Conservation (phyloP, 2,797 vertebrate species). For the Sebastes wilsoni region DNA sequence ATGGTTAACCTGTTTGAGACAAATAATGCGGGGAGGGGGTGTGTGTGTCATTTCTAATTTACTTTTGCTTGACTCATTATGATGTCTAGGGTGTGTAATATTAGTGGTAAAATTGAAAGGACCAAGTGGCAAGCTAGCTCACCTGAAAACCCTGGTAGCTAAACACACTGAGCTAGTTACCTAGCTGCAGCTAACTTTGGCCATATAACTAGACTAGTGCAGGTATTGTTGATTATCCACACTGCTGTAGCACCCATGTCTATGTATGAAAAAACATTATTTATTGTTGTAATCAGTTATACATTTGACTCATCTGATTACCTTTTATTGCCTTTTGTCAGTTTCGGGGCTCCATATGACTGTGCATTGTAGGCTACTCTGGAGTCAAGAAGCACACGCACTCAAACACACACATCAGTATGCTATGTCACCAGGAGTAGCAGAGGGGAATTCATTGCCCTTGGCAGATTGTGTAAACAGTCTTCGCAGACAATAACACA, state of each 20-base stretch:
- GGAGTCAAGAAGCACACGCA: not conserved
- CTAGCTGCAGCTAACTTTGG: not conserved
- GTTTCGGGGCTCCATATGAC: not conserved
- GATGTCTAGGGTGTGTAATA: not conserved
- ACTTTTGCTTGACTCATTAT: not conserved
- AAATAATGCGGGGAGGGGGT: too few relatives aligned
- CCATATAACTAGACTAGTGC: not conserved
- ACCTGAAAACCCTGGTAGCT: not conserved
- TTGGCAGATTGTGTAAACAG: conserved; percentile 57
- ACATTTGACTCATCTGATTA: not conserved
- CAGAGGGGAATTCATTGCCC: conserved; percentile 45
- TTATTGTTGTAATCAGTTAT: not conserved
- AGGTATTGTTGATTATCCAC: not conserved
- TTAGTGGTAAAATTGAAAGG: not conserved
- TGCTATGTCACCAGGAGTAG: conserved; percentile 18
- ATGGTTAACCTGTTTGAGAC: too few relatives aligned
- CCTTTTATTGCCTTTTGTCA: not conserved
- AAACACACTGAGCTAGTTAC: not conserved
- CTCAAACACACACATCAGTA: conserved; percentile 7
- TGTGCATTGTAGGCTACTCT: not conserved
- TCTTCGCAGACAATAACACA: conserved; percentile 53
- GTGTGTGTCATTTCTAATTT: not conserved
- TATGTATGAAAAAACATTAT: not conserved
- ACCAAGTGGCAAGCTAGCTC: not conserved
- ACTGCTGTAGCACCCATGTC: not conserved